Conservation (phyloP, 2,113 vertebrate species). For the Mionectes macconnelli region DNA sequence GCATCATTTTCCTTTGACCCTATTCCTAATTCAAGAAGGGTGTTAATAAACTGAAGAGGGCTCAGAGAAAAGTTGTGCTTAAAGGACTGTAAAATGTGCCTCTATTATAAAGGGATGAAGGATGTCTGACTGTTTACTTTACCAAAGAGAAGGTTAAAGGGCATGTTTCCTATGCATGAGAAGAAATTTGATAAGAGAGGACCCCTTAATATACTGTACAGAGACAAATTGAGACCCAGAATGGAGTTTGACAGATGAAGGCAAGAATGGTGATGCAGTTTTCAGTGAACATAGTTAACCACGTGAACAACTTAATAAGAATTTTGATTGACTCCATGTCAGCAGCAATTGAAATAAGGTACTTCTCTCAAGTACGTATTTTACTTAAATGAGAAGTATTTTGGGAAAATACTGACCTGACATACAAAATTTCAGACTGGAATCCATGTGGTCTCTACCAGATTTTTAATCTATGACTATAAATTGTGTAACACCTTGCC, state of each 20-base stretch:
- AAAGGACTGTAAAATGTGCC: not conserved
- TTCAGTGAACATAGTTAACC: not conserved
- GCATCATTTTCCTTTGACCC: not conserved
- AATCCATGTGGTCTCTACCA: not conserved
- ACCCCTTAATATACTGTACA: not conserved
- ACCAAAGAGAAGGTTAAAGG: not conserved
- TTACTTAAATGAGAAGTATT: not conserved
- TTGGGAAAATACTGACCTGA: not conserved
- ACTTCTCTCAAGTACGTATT: not conserved
- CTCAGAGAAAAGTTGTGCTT: not conserved
- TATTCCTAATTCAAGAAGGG: not conserved
- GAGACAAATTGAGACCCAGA: not conserved
- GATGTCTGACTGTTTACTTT: not conserved
- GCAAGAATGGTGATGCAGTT: not conserved
- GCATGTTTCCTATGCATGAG: not conserved
- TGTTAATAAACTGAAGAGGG: not conserved
- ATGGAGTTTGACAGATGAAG: not conserved
- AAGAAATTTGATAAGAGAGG: not conserved
- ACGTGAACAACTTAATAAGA: accelerated
- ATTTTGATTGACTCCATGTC: not conserved
- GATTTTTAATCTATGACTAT: not conserved
- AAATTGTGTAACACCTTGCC: not conserved
- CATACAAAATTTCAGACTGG: not conserved
- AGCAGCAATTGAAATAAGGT: not conserved
- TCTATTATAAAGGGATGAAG: not conserved